Percentiles rank a stretch among this genome's conserved stretches.
Conservation (phyloP, 2,888 invertebrate genomes). For the Acronicta aceris region DNA sequence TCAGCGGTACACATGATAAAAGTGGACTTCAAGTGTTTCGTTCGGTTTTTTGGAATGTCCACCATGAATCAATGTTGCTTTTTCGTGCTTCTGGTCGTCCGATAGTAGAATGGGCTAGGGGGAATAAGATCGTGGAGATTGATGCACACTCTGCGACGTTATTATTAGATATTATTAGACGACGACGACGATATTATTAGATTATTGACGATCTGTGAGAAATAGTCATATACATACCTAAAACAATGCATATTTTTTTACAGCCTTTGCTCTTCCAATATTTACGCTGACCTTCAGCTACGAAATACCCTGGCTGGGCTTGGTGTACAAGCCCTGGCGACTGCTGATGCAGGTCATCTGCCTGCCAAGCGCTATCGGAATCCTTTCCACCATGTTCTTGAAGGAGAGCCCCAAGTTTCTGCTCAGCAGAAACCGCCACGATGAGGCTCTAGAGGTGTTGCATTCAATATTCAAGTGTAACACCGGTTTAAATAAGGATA, state of each 20-base stretch:
- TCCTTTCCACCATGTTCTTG: constrained; percentile 85
- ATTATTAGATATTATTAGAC: too few relatives aligned
- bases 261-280: constrained; percentile 76
- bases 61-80: too few relatives aligned
- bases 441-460: constrained; percentile 86
- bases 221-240: too few relatives aligned
- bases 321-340: constrained; percentile 92
- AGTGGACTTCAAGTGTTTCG: too few relatives aligned
- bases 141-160: too few relatives aligned
- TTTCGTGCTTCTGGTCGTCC: too few relatives aligned
- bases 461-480: constrained; percentile 69
- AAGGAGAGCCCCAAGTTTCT: constrained; percentile 94
- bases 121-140: too few relatives aligned
- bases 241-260: neutral
- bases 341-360: constrained; percentile 91
- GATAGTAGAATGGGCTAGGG: too few relatives aligned
- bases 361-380: constrained; percentile 90
- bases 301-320: constrained; percentile 72
- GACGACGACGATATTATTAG: too few relatives aligned
- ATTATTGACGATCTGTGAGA: too few relatives aligned
- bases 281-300: constrained; percentile 72
- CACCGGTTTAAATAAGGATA: constrained; percentile 57
- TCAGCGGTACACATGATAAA: too few relatives aligned
- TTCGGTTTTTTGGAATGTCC: too few relatives aligned
- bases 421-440: constrained; percentile 89